Evolutionary conservation across 2,113 vertebrate species (phyloP).

Genomic region (Aleadryas rufinucha): DNA sequence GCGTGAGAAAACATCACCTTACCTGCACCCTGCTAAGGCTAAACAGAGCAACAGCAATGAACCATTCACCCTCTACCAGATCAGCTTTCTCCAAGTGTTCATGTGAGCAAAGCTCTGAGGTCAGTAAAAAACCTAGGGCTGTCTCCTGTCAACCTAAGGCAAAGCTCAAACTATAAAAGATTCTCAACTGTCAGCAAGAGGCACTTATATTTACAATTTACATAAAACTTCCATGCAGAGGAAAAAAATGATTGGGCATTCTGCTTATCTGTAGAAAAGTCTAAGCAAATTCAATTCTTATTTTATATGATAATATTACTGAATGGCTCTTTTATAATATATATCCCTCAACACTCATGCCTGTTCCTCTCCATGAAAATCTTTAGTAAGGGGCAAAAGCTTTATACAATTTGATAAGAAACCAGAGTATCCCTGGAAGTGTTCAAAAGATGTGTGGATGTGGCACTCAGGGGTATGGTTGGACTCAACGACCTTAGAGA

Average conservation of each 20-base stretch:
- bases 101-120: not conserved
- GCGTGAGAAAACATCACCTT: accelerated
- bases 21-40: not conserved
- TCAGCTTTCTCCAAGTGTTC: not conserved
- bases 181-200: not conserved
- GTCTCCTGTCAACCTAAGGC: not conserved
- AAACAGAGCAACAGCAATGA: not conserved
- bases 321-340: not conserved
- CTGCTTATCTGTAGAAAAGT: not conserved
- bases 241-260: not conserved
- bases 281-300: not conserved
- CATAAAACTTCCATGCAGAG: not conserved
- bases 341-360: accelerated
- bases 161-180: not conserved
- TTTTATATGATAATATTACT: not conserved
- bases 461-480: not conserved
- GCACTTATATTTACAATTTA: not conserved
- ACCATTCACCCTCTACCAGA: not conserved
- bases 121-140: not conserved
- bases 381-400: not conserved
- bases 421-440: not conserved
- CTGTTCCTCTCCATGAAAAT: not conserved
- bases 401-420: not conserved
- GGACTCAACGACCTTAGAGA: not conserved
- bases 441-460: not conserved